Percentiles rank a stretch among this genome's conserved stretches.
Evolutionary conservation across 2,797 vertebrate genomes (phyloP).

Genomic region (Acipenser transmontanus): DNA sequence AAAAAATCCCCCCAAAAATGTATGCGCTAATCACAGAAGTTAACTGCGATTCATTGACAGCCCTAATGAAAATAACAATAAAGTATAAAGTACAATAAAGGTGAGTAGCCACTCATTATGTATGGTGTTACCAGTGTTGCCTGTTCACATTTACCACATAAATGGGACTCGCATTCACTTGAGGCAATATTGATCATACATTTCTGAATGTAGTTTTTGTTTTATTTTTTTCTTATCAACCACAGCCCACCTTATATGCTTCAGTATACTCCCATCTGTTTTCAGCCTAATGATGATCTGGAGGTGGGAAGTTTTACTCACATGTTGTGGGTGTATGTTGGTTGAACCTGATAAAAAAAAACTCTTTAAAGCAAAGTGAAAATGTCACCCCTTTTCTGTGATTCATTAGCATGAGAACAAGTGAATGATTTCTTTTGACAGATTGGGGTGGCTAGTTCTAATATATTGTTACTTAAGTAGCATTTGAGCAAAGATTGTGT

Average conservation of each 20-base stretch:
- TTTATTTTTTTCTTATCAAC: background rate
- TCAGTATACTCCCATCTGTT: constrained; percentile 2
- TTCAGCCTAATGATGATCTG: background rate
- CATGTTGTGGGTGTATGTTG: constrained; percentile 4
- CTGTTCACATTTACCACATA: background rate
- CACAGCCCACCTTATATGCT: background rate
- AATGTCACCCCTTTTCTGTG: constrained; percentile 5
- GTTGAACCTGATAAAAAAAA: background rate
- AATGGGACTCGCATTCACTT: background rate
- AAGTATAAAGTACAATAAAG: too few relatives aligned
- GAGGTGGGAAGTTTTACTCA: constrained; percentile 4
- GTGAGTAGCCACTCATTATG: too few relatives aligned
- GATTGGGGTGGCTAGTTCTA: background rate
- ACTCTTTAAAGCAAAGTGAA: background rate
- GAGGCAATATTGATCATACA: background rate
- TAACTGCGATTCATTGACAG: too few relatives aligned
- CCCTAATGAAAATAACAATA: too few relatives aligned
- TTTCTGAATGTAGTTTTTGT: background rate
- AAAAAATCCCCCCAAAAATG: too few relatives aligned
- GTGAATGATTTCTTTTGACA: constrained; percentile 3
- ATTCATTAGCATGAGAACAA: constrained; percentile 1
- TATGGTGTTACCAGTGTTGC: too few relatives aligned
- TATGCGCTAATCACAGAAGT: too few relatives aligned
- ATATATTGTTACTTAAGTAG: background rate
- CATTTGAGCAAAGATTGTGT: too few relatives aligned